phyloP scores from a whole-genome alignment of 2,113 vertebrate genomes.

The Thunnus thynnus region DNA sequence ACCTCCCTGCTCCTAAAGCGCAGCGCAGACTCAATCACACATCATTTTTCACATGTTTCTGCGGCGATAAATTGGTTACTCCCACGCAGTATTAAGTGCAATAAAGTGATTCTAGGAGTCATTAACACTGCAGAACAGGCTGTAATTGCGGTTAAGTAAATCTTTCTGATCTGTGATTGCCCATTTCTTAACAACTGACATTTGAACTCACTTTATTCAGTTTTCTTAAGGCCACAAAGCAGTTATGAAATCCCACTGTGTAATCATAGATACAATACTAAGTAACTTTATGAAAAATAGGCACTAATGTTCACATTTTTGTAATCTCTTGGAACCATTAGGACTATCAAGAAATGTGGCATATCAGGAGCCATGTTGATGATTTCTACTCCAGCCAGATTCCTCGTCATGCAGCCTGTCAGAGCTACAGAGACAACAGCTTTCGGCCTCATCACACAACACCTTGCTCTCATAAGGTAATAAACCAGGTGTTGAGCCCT shows the following conservation, averaged over 20 bases:
- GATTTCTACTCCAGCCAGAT: neutral
- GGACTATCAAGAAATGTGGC: neutral
- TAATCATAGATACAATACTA: neutral
- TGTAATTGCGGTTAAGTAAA: constrained; percentile 57
- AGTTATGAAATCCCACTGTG: neutral
- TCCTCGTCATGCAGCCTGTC: neutral
- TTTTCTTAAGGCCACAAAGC: constrained; percentile 20
- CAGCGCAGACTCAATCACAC: constrained; percentile 26
- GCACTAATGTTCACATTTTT: neutral
- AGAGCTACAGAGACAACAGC: constrained; percentile 17
- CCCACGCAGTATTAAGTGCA: constrained; percentile 63
- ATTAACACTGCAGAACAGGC: constrained; percentile 38
- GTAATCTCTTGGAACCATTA: neutral
- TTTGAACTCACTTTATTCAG: constrained; percentile 45
- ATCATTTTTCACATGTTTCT: constrained; percentile 33
- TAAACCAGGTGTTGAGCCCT: constrained; percentile 54
- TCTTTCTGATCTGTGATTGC: constrained; percentile 37
- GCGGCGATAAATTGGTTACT: constrained; percentile 40
- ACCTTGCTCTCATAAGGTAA: constrained; percentile 56
- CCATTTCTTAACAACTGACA: constrained; percentile 43
- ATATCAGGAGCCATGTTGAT: neutral
- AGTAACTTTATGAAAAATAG: neutral
- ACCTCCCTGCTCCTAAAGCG: constrained; percentile 51
- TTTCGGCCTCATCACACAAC: constrained; percentile 50
- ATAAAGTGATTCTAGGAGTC: constrained; percentile 41